These are phyloP conservation scores for Musca domestica DNA, from an alignment of 1,140 invertebrate genomes.

Conservation along the genomic window DNA sequence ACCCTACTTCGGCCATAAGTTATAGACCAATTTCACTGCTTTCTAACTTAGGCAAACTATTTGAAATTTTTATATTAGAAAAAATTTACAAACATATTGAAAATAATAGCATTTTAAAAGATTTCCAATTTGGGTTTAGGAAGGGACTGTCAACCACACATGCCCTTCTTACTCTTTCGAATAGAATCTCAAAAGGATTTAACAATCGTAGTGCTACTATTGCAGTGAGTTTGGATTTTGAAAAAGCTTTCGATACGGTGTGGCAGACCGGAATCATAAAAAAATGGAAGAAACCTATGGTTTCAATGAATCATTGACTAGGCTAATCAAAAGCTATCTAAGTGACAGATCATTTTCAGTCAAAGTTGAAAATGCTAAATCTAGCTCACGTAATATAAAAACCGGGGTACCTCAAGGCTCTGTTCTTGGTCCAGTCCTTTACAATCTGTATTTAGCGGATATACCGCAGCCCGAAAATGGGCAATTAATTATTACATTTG, in stretches of 20 bases:
- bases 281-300: not conserved
- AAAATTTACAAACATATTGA: not conserved
- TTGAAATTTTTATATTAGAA: not conserved
- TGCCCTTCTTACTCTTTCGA: not conserved
- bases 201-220: not conserved
- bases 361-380: not conserved
- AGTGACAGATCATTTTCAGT: not conserved
- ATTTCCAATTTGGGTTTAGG: constrained; percentile 11
- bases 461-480: not conserved
- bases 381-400: too few relatives aligned
- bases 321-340: not conserved
- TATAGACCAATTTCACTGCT: constrained; percentile 33
- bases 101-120: not conserved
- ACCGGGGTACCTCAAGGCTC: constrained; percentile 5
- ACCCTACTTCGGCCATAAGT: constrained; percentile 23
- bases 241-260: constrained; percentile 14
- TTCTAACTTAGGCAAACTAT: too few relatives aligned
- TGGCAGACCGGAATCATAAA: constrained; percentile 1
- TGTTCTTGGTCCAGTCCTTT: not conserved
- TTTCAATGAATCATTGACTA: not conserved
- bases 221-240: not conserved
- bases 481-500: not conserved
- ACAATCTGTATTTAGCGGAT: not conserved
- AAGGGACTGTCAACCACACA: not conserved
- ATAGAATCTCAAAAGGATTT: not conserved